Percentiles rank a stretch among this genome's conserved stretches.
Evolutionary conservation across 53 echinoderm and acorn worm genomes (phyloP).

Genomic region (Hippasteria phrygiana): DNA sequence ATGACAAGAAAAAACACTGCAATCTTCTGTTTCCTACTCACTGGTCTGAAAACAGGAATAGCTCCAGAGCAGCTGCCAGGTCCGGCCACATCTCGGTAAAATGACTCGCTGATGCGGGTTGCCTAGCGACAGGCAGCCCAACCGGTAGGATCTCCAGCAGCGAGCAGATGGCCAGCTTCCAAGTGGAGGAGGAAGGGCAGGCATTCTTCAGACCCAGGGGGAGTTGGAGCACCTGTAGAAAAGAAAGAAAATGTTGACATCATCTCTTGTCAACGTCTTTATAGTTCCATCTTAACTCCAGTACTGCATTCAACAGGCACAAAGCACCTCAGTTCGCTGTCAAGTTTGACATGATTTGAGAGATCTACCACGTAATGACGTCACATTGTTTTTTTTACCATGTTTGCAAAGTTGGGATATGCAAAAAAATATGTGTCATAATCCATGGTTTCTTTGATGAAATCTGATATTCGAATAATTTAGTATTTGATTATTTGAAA

Average conservation of each 20-base stretch:
- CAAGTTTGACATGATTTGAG: too few species aligned
- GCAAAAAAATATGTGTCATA: too few species aligned
- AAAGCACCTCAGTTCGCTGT: too few species aligned
- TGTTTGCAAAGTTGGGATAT: too few species aligned
- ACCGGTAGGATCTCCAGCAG: constrained; percentile 90
- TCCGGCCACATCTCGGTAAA: constrained; percentile 97
- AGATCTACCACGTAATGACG: too few species aligned
- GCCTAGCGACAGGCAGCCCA: constrained; percentile 90
- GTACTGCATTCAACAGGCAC: too few species aligned
- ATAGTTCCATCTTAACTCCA: too few species aligned
- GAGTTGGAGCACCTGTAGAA: constrained; percentile 83
- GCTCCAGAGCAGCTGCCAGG: constrained; percentile 85
- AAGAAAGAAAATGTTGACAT: not conserved
- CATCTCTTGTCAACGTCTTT: not conserved
- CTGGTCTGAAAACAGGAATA: constrained; percentile 98
- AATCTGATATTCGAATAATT: too few species aligned
- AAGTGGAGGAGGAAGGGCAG: constrained; percentile 90
- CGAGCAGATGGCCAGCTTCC: constrained; percentile 94
- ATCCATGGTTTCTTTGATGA: too few species aligned
- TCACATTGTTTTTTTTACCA: too few species aligned
- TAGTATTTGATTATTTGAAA: too few species aligned
- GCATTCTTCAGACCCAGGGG: constrained; percentile 97
- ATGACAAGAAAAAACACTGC: too few species aligned
- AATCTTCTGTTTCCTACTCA: constrained; percentile 57
- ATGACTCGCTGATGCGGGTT: constrained; percentile 57